phyloP scores from a whole-genome alignment of 2,113 vertebrate genomes.

The Charadrius vociferus region DNA sequence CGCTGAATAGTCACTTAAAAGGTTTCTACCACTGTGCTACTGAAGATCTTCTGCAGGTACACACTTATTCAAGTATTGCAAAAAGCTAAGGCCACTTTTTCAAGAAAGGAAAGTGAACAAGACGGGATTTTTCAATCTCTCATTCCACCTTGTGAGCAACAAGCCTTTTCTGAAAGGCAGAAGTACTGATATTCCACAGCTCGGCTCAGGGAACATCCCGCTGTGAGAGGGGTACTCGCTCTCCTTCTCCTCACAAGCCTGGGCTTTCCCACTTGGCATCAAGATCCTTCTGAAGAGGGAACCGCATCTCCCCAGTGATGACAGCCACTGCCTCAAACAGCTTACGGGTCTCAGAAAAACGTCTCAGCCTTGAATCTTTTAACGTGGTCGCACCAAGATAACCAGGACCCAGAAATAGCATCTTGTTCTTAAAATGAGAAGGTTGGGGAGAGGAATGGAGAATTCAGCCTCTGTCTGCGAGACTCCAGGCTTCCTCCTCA shows the following conservation, averaged over 20 bases:
- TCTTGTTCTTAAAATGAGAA: neutral
- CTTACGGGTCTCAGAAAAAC: constrained; percentile 47
- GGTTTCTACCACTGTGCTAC: constrained; percentile 78
- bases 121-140: constrained; percentile 67
- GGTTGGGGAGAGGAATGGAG: neutral
- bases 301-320: constrained; percentile 18
- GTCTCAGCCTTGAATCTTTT: constrained; percentile 43
- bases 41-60: constrained; percentile 74
- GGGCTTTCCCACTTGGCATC: constrained; percentile 55
- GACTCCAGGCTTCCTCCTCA: neutral
- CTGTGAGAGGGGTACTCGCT: constrained; percentile 4
- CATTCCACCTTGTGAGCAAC: constrained; percentile 61
- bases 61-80: constrained; percentile 86
- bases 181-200: constrained; percentile 51
- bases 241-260: constrained; percentile 42
- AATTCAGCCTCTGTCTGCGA: neutral
- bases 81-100: constrained; percentile 87
- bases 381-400: no score
- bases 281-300: constrained; percentile 45
- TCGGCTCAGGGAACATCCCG: constrained; percentile 44
- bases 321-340: constrained; percentile 1
- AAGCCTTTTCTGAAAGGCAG: constrained; percentile 65
- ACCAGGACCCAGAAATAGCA: neutral
- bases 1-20: constrained; percentile 66
- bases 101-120: constrained; percentile 79